Evolutionary conservation across 2,888 invertebrate species (phyloP).

Genomic region (Clanis bilineata): DNA sequence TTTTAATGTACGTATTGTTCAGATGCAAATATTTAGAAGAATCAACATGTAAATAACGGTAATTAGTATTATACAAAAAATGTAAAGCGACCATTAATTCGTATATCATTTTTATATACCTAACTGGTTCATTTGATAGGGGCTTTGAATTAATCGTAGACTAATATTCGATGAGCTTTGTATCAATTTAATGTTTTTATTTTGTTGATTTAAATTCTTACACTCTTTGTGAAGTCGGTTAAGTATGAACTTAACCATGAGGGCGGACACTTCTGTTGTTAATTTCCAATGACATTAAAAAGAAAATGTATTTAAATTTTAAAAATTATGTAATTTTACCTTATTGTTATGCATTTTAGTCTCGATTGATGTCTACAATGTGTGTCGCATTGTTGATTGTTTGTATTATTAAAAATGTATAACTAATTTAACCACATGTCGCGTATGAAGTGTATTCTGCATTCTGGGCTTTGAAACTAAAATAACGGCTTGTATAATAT

Average conservation of each 20-base stretch:
- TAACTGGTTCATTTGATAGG: slow-evolving; percentile 48
- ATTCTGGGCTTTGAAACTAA: slow-evolving; percentile 23
- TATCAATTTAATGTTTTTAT: neutral
- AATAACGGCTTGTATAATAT: slow-evolving; percentile 57
- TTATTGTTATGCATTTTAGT: slow-evolving; percentile 6
- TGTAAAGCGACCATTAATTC: slow-evolving; percentile 49
- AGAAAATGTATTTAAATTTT: slow-evolving; percentile 7
- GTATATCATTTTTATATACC: slow-evolving; percentile 67
- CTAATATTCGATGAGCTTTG: neutral
- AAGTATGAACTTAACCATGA: too few relatives aligned
- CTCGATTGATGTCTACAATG: slow-evolving; percentile 9
- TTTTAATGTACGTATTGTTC: slow-evolving; percentile 81
- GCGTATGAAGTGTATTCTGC: slow-evolving; percentile 26
- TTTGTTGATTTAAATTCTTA: neutral
- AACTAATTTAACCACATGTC: slow-evolving; percentile 27
- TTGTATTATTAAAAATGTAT: slow-evolving; percentile 19
- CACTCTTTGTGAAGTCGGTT: neutral
- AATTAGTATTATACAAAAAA: slow-evolving; percentile 54
- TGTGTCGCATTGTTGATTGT: slow-evolving; percentile 14
- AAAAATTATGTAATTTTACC: neutral
- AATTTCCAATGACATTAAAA: slow-evolving; percentile 7
- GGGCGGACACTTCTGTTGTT: slow-evolving; percentile 1
- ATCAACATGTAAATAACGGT: slow-evolving; percentile 76
- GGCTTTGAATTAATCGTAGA: slow-evolving; percentile 39
- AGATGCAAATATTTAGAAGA: slow-evolving; percentile 82